Evolutionary conservation across 2,888 invertebrate species (phyloP), one percentile per base, ranked within the genome.

Genomic region (Cinara cedri): DNA sequence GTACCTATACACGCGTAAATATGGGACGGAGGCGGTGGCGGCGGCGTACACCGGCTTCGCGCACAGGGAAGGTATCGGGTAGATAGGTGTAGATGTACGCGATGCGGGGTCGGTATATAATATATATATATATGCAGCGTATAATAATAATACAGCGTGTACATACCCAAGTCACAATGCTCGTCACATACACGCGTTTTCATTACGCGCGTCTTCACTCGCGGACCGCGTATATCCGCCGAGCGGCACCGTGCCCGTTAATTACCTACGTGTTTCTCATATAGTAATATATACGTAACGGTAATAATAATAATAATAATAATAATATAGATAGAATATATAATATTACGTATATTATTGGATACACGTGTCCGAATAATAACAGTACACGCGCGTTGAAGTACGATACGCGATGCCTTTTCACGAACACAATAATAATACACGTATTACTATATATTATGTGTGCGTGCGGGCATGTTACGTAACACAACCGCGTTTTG

Each of bases 121-220:
- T n/a, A n/a, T n/a, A n/a, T n/a, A n/a, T n/a, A n/a, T n/a, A n/a
- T n/a, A n/a, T n/a, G n/a, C n/a, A n/a, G n/a, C n/a, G n/a, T n/a
- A 34, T 34, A 34, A 6, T 34, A 34, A 34, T 34, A 34, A 34
- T 6, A 34, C 34, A 34, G 44, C 14, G 57, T 24, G 57, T 19
- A 11, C 42, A 34, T 19, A 14, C 62, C 21, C 10, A 54, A 75
- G 65, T 75, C 75, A 75, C 75, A 75, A 65, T 75, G 75, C 75
- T 75, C 24, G 75, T 75, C 75, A 54, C 75, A 54, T 75, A 65
- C 63, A 75, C 51, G 75, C 75, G 65, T 75, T 54, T 65, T 65
- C 75, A 54, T 54, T 75, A 65, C 63, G 63, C 42, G 42, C 75
- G 75, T 75, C 75, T 54, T 54, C 63, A 62, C 60, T 62, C 46